A percentile compares a stretch with the other conserved stretches of the same genome.
Conservation (phyloP, 2,888 invertebrate species). For the Sarcophaga carnaria region DNA sequence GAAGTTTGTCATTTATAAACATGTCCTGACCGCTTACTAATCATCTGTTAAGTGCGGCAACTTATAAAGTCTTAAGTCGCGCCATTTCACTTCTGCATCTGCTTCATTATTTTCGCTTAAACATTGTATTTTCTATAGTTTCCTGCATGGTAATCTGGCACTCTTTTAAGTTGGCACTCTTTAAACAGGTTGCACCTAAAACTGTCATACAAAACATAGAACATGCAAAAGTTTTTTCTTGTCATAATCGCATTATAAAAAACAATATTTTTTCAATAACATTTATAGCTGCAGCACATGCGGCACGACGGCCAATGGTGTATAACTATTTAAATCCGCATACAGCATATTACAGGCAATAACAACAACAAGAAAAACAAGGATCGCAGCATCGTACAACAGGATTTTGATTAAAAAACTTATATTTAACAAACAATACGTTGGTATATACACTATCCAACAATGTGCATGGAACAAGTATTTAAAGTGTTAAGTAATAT, state of each 20-base stretch:
- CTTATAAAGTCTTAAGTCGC: no score
- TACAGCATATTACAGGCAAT: constrained; percentile 73
- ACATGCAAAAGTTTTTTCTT: no score
- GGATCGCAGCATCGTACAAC: background rate
- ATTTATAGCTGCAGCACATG: constrained; percentile 46
- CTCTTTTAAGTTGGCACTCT: no score
- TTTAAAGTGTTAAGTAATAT: background rate
- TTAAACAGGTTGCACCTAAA: no score
- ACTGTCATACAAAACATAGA: no score
- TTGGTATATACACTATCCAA: background rate
- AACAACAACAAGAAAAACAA: background rate
- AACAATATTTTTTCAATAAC: background rate
- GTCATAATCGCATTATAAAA: background rate
- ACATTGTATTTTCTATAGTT: no score
- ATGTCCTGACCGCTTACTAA: no score
- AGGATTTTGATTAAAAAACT: background rate
- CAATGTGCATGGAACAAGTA: background rate
- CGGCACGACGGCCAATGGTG: constrained; percentile 73
- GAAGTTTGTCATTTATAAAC: no score
- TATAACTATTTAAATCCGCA: constrained; percentile 79
- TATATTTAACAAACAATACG: background rate
- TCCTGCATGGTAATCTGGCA: no score
- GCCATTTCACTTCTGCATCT: no score
- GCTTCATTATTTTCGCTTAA: no score
- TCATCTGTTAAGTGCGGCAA: no score